Percentiles rank a stretch among this genome's conserved stretches.
Conservation (phyloP, 2,113 vertebrate genomes). For the Haemorhous mexicanus region DNA sequence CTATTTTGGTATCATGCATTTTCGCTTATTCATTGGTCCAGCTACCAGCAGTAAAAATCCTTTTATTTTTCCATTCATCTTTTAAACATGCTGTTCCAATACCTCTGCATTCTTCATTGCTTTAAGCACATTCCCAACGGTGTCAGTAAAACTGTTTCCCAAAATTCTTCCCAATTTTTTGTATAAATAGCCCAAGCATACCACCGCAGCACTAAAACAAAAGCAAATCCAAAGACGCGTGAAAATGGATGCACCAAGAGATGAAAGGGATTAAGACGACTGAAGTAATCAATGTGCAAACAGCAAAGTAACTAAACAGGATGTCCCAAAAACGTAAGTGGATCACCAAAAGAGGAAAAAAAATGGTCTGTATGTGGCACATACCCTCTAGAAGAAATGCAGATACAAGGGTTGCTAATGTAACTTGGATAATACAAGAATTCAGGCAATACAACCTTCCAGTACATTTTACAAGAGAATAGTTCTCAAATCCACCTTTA, state of each 20-base stretch:
- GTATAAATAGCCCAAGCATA: conserved; percentile 89
- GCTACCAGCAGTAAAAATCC: neutral
- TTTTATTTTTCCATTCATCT: conserved; percentile 17
- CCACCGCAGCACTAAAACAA: conserved; percentile 87
- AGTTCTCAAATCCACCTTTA: neutral
- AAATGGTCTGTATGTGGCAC: neutral
- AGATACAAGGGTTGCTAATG: neutral
- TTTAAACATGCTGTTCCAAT: conserved; percentile 61
- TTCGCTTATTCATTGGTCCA: neutral
- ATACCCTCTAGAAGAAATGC: neutral
- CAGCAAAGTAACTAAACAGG: neutral
- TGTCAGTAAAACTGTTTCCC: conserved; percentile 82
- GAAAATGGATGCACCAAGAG: conserved; percentile 42
- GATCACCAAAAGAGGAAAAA: neutral
- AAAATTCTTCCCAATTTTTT: conserved; percentile 91
- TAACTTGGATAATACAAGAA: neutral
- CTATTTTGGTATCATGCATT: conserved; percentile 5
- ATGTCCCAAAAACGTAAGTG: neutral
- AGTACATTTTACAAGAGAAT: neutral
- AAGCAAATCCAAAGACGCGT: conserved; percentile 57
- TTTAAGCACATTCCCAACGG: conserved; percentile 88
- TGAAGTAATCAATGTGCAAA: conserved; percentile 13
- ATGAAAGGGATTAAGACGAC: neutral
- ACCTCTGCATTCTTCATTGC: conserved; percentile 94
- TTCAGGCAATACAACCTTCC: neutral